A percentile compares a stretch with the other conserved stretches of the same genome.
Conservation (phyloP, 2,797 vertebrate species). For the Oophaga sylvatica region DNA sequence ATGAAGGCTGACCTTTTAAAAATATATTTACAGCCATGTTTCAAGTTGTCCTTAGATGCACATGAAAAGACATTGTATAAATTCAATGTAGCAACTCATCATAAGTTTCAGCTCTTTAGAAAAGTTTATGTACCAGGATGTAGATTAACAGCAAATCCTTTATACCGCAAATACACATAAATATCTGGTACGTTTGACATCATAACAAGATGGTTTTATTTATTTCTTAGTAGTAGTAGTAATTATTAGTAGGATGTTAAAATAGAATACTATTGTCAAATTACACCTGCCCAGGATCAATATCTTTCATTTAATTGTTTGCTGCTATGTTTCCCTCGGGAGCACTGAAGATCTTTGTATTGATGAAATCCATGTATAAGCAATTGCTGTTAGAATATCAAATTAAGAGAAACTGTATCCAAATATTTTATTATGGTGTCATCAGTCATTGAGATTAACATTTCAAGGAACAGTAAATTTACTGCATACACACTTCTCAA, state of each 20-base stretch:
- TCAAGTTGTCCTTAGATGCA: neutral
- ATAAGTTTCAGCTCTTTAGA: neutral
- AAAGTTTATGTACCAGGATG: neutral
- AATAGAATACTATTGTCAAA: neutral
- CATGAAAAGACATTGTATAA: neutral
- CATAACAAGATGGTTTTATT: neutral
- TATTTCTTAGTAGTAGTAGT: neutral
- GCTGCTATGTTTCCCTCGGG: neutral
- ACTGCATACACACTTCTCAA: no score
- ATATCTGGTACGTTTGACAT: neutral
- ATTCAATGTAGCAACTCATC: no score
- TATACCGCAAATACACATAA: neutral
- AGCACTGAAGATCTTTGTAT: neutral
- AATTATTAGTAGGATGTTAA: neutral
- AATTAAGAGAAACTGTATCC: neutral
- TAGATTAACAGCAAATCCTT: neutral
- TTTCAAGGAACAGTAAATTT: no score
- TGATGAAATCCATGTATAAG: neutral
- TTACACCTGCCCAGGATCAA: conserved; percentile 2
- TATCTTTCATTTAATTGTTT: neutral
- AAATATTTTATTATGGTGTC: neutral
- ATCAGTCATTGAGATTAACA: neutral
- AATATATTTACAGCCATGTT: neutral
- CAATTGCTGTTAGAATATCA: neutral
- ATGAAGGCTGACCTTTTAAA: neutral